Percentiles rank a stretch among this genome's conserved stretches.
Evolutionary conservation across 2,888 invertebrate genomes (phyloP).

Genomic region (Acrocera orbiculus): DNA sequence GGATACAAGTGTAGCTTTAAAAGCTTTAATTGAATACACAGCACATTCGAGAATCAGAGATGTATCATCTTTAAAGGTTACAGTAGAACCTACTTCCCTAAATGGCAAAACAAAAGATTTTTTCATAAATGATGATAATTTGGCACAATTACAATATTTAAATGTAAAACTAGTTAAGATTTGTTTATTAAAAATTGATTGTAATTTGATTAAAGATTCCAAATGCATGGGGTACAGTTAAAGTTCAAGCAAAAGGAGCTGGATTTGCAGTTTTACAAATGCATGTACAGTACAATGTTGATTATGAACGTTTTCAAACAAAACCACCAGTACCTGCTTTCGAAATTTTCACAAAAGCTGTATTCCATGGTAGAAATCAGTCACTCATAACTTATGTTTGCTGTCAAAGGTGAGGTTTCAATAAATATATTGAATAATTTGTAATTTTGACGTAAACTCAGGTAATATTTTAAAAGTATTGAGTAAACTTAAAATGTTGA

Average conservation of each 20-base stretch:
- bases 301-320: slow-evolving; percentile 66
- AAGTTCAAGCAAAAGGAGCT: slow-evolving; percentile 79
- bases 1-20: slow-evolving; percentile 75
- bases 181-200: slow-evolving; percentile 2
- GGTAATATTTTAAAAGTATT: too few species aligned
- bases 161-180: neutral
- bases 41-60: slow-evolving; percentile 69
- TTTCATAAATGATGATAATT: slow-evolving; percentile 54
- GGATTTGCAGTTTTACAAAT: slow-evolving; percentile 91
- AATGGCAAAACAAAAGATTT: slow-evolving; percentile 47
- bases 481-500: too few species aligned
- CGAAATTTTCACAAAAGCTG: slow-evolving; percentile 51
- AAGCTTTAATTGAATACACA: slow-evolving; percentile 79
- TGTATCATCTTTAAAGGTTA: slow-evolving; percentile 58
- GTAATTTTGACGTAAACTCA: too few species aligned
- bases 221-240: slow-evolving; percentile 85
- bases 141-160: slow-evolving; percentile 53
- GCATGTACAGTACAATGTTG: slow-evolving; percentile 83
- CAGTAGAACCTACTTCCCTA: slow-evolving; percentile 71
- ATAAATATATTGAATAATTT: too few species aligned
- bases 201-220: slow-evolving; percentile 46
- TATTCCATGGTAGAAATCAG: slow-evolving; percentile 78
- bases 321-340: slow-evolving; percentile 69
- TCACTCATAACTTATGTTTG: slow-evolving; percentile 75
- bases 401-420: slow-evolving; percentile 83